Conservation (phyloP, 2,888 invertebrate species). For the Drosophila stalkeri region DNA sequence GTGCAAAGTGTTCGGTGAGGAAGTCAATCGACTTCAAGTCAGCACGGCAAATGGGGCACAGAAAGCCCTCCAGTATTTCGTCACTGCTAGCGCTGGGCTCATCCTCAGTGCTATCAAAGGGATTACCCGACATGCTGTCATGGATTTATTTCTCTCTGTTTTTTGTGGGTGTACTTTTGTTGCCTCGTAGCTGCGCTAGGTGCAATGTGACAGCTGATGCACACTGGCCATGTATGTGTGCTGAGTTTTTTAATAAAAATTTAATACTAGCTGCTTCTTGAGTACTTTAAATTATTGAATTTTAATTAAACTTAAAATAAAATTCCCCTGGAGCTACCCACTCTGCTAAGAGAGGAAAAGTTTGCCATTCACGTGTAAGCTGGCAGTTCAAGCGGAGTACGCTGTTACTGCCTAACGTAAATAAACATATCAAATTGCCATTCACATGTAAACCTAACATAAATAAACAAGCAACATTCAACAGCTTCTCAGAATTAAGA, state of each 20-base stretch:
- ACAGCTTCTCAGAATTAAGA: neutral
- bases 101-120: conserved; percentile 77
- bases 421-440: neutral
- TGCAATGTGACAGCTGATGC: neutral
- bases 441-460: neutral
- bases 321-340: conserved; percentile 40
- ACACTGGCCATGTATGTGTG: neutral
- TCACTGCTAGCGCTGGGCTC: conserved; percentile 84
- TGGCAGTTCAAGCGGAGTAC: conserved; percentile 12
- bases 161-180: conserved; percentile 60
- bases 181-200: neutral
- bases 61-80: conserved; percentile 94
- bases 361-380: conserved; percentile 37
- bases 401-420: conserved; percentile 1
- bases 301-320: conserved; percentile 46
- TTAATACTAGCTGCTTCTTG: neutral
- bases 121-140: conserved; percentile 72
- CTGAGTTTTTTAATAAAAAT: neutral
- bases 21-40: conserved; percentile 94
- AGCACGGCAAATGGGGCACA: conserved; percentile 97
- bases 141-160: conserved; percentile 2
- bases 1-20: conserved; percentile 95
- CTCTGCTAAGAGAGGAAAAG: conserved; percentile 11
- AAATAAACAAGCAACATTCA: neutral
- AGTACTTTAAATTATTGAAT: conserved; percentile 2